These are phyloP conservation scores for Scaptodrosophila latifasciaeformis DNA, from an alignment of 2,888 invertebrate genomes.

Conservation along the genomic window DNA sequence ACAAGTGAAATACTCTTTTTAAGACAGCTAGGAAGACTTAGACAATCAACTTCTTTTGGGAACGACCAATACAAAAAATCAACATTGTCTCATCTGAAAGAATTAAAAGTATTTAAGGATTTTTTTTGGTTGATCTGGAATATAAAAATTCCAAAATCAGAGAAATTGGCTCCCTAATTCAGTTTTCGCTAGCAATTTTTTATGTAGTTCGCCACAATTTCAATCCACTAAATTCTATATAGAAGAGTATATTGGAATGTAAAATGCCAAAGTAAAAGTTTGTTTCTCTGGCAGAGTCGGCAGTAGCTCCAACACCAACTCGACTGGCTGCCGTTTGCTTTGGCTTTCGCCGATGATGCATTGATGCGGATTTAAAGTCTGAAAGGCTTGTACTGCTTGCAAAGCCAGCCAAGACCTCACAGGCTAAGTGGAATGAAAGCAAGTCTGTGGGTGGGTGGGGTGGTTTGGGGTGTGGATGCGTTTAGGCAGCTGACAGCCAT, in stretches of 20 bases:
- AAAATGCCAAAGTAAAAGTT: conserved; percentile 42
- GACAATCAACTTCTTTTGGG: too few relatives aligned
- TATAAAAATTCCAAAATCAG: too few relatives aligned
- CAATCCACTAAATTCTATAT: too few relatives aligned
- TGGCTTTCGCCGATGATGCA: conserved; percentile 55
- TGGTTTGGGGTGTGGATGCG: conserved; percentile 15
- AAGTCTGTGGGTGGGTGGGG: not conserved
- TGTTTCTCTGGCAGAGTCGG: conserved; percentile 38
- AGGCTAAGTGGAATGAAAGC: not conserved
- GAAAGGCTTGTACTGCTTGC: conserved; percentile 57
- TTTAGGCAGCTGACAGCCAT: conserved; percentile 51
- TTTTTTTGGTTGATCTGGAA: too few relatives aligned
- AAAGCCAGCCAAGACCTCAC: not conserved
- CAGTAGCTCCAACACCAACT: not conserved
- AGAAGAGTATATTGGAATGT: not conserved
- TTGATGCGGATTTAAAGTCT: conserved; percentile 66
- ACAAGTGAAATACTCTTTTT: conserved; percentile 3
- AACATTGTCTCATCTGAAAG: too few relatives aligned
- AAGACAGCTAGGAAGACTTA: too few relatives aligned
- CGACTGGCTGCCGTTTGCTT: conserved; percentile 6
- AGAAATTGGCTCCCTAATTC: too few relatives aligned
- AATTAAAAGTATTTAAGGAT: too few relatives aligned
- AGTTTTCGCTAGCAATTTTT: too few relatives aligned
- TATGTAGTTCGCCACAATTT: too few relatives aligned
- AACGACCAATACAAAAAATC: conserved; percentile 5